Base-by-base conservation (phyloP, 2,888 invertebrate genomes). In the Orthonychiurus folsomi region DNA sequence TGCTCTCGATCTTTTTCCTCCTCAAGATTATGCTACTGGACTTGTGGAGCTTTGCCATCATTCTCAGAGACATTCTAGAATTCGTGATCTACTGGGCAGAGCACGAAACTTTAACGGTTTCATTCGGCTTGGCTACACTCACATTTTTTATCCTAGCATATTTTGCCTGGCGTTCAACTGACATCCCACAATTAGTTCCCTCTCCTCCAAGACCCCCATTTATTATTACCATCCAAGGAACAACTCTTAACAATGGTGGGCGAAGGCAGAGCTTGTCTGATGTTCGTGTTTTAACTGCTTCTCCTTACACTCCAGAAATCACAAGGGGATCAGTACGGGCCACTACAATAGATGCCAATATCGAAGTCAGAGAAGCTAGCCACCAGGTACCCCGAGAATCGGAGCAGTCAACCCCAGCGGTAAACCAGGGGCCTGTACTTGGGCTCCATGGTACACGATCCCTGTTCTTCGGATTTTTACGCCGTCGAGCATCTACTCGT, bases 111-210 rank as follows among this genome's bases (percentile, higher is more conserved):
- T 65, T 64, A 25, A 63, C 63, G 12, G 27, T 68, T 9, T 62
- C 68, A 28, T 56, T 64, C 28, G 21, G 66, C 37, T 18, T 60
- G 28, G 56, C 59, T n/a, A 5, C 61, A 2, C 58, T 65, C n/a
- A 54, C 55, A 20, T 55, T 67, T 47, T 47, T 60, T 20, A 37
- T 64, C 27, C 52, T 70, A 24, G 28, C 64, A 21, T 60, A 61
- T 56, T 63, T 68, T 54, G 68, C 66, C n/a, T 72, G 72, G 72
- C 63, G 65, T 52, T 68, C 67, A 3, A 70, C 70, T 37, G 66
- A 69, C 52, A 69, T 68, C 65, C 72, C 70, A 54, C 66, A 66
- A 20, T 26, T 62, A 27, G 57, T 68, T 23, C 70, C 70, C 1
- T 25, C 64, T 23, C 67, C 67, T n/a, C 72, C 69, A 2, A 59